A percentile compares a stretch with the other conserved stretches of the same genome.
These are phyloP conservation scores for Pomatostomus ruficeps DNA, from an alignment of 2,113 vertebrate genomes.

Conservation along the genomic window DNA sequence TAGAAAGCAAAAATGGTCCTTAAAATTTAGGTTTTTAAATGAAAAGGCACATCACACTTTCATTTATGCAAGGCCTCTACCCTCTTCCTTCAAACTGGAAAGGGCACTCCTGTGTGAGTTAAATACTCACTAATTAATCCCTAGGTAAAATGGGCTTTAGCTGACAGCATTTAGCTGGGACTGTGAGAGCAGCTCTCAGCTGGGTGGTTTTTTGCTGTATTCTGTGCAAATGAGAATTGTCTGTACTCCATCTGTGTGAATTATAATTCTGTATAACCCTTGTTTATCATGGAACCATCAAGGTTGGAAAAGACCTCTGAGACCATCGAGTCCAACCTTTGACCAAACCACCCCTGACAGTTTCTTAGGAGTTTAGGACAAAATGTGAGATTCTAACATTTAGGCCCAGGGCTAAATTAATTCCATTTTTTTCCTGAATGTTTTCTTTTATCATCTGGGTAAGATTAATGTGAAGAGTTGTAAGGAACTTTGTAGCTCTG, in stretches of 20 bases:
- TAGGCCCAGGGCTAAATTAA: background rate
- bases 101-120: background rate
- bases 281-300: background rate
- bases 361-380: background rate
- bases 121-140: constrained; percentile 4
- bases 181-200: background rate
- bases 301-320: background rate
- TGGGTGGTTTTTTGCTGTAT: background rate
- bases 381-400: background rate
- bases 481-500: background rate
- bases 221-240: background rate
- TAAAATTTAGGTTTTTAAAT: background rate
- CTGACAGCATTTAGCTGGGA: background rate
- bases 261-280: background rate
- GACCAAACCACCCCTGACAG: background rate
- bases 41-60: background rate
- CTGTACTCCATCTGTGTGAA: background rate
- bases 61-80: background rate
- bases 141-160: background rate
- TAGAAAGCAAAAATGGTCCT: background rate
- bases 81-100: background rate
- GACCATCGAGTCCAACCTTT: background rate
- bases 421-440: background rate
- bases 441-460: background rate
- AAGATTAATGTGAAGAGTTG: background rate